Evolutionary conservation across 2,113 vertebrate genomes (phyloP), one percentile per base, ranked within the genome.

Genomic region (Pagrus major): DNA sequence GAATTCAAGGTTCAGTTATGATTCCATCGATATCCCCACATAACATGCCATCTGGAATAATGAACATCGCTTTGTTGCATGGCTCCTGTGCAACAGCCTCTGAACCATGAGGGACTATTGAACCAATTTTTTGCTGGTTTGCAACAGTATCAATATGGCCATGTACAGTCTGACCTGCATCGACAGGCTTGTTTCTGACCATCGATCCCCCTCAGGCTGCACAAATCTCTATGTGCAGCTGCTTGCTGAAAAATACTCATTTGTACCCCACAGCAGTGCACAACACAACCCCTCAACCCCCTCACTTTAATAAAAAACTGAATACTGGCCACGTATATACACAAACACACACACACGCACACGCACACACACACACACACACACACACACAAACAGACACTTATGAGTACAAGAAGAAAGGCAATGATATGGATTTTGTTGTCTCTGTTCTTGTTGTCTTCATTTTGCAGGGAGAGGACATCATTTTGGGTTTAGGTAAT

Each of bases 131-230:
- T 59, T 67, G 68, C 54, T 78, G 66, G 58, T 76, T 75, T 80
- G 69, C 66, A 65, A 49, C 46, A 37, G 33, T 63, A 78, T 81
- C 66, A 66, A 66, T 83, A 69, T 61, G 70, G 47, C 72, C 69
- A 55, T 76, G 76, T 54, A 70, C 56, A 66, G 66, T 51, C 74
- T 84, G 71, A 76, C 77, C 83, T 63, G 52, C 63, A 81, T 81
- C 25, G 80, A 86, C 84, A 63, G 39, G 41, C 87, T 85, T 2
- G 16, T 84, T 84, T 80, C 74, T 72, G 70, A 70, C 74, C 41
- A 83, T 87, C 27, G 71, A 74, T 77, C 64, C 29, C 9, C 55
- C 20, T 52, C 80, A 46, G 41, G 52, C 65, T 46, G 59, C 51
- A 65, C 56, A 71, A 73, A 81, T 84, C 60, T 59, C 49, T 21